These are phyloP conservation scores for Cheilosia vernalis DNA, from an alignment of 2,888 invertebrate genomes.

Conservation along the genomic window DNA sequence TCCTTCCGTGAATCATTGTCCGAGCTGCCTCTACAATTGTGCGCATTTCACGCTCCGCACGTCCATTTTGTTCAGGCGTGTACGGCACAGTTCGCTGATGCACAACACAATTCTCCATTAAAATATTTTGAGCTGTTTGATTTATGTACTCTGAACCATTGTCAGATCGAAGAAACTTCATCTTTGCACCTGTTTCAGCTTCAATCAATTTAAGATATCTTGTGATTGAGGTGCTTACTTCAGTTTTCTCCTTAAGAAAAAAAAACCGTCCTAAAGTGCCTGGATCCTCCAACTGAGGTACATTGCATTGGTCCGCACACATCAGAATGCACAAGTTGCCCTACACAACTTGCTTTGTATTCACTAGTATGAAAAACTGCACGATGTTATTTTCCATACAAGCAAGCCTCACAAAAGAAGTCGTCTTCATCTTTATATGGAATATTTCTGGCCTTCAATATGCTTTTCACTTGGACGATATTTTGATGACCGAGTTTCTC, in stretches of 20 bases:
- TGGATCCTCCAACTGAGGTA: constrained; percentile 70
- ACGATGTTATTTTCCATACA: constrained; percentile 75
- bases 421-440: constrained; percentile 45
- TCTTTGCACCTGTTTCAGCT: constrained; percentile 73
- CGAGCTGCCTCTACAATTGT: constrained; percentile 79
- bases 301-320: constrained; percentile 75
- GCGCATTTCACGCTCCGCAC: constrained; percentile 79
- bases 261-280: constrained; percentile 71
- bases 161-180: constrained; percentile 77
- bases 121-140: constrained; percentile 72
- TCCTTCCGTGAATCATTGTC: too few relatives aligned
- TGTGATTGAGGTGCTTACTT: constrained; percentile 50
- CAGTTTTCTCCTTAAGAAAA: constrained; percentile 74
- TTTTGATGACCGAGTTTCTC: constrained; percentile 76
- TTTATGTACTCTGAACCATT: constrained; percentile 78
- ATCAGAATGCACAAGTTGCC: constrained; percentile 75
- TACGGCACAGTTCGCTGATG: constrained; percentile 77
- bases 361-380: constrained; percentile 62
- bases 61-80: constrained; percentile 81
- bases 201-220: constrained; percentile 71
- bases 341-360: constrained; percentile 59
- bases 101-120: constrained; percentile 76
- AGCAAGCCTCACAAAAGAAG: constrained; percentile 75
- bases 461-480: constrained; percentile 65
- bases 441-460: constrained; percentile 70